Base-by-base conservation (phyloP, 2,797 vertebrate species). In the Erithacus rubecula region DNA sequence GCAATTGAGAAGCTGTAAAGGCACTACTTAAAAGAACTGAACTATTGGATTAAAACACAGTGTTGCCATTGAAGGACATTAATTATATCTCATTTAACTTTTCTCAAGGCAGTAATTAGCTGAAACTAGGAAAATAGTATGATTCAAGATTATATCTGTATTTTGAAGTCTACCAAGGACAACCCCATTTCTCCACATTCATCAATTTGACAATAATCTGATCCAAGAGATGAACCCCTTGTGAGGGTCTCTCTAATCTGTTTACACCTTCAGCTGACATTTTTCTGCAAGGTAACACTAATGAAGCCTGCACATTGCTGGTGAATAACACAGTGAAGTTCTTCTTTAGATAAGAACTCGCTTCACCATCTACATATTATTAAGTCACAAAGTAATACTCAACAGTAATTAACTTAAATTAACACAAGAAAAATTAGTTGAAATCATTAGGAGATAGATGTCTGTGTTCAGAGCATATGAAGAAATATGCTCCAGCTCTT, bases 121-220 rank as follows among this genome's bases (percentile, higher is more conserved):
- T 89, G 29, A 59, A 86, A 60, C 39, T 41, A 76, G 43, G 13
- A 90, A 74, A 80, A 91, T 2, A 2, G 4, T n/a, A 51, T 8
- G 22, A 71, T 51, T 80, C 39, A 62, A 83, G 39, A 83, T 44
- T 36, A 3, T 30, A 64, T 17, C 6, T 89, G 53, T 79, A 80
- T 79, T 87, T 74, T 87, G 65, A 86, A 83, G 80, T 15, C 68
- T 87, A 74, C 16, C 56, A 90, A 82, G 36, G 76, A 72, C 72
- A 86, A 34, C 6, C 5, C 47, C 32, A 65, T 55, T 78, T 85
- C 82, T 58, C 32, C 23, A 64, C 58, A 81, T 71, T 65, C 32
- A 92, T 69, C 71, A 92, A 20, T 87, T 77, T 85, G 87, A 93
- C 83, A 93, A 81, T 72, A 83, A 93, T 55, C 39, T 44, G 36